A percentile compares a stretch with the other conserved stretches of the same genome.
Evolutionary conservation across 2,113 vertebrate genomes (phyloP).

Genomic region (Parotia lawesii): DNA sequence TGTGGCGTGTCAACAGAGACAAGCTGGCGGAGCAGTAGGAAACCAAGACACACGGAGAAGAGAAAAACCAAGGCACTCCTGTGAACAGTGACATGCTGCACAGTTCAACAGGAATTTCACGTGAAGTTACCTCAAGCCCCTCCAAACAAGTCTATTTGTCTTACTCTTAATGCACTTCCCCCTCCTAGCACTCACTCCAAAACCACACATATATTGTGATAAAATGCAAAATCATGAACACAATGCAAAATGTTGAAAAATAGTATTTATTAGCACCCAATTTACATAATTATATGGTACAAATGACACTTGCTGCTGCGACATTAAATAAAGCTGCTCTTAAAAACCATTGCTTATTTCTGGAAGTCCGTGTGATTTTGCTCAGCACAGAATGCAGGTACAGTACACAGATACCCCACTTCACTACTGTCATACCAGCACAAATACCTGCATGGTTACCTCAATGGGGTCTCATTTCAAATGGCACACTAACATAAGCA

Average conservation of each 20-base stretch:
- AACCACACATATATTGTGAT: background rate
- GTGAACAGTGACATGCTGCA: accelerated
- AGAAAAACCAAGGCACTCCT: background rate
- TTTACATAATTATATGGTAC: constrained; percentile 72
- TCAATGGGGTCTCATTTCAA: constrained; percentile 1
- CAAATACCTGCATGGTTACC: constrained; percentile 29
- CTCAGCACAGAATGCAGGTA: constrained; percentile 48
- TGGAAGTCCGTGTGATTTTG: constrained; percentile 61
- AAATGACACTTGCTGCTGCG: constrained; percentile 69
- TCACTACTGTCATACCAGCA: constrained; percentile 32
- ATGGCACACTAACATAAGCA: constrained; percentile 1
- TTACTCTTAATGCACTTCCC: too few relatives aligned
- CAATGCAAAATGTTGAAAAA: constrained; percentile 65
- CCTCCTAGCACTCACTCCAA: background rate
- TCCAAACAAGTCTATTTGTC: background rate
- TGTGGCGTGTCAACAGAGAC: background rate
- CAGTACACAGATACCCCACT: constrained; percentile 39
- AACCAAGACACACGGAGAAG: background rate
- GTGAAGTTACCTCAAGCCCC: background rate
- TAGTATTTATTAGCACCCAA: constrained; percentile 75
- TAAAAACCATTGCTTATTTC: constrained; percentile 56
- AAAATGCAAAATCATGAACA: background rate
- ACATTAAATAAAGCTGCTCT: constrained; percentile 71
- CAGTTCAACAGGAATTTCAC: background rate
- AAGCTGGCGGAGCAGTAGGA: background rate